phyloP scores from a whole-genome alignment of 1,140 invertebrate species.

The Bombus haemorrhoidalis region DNA sequence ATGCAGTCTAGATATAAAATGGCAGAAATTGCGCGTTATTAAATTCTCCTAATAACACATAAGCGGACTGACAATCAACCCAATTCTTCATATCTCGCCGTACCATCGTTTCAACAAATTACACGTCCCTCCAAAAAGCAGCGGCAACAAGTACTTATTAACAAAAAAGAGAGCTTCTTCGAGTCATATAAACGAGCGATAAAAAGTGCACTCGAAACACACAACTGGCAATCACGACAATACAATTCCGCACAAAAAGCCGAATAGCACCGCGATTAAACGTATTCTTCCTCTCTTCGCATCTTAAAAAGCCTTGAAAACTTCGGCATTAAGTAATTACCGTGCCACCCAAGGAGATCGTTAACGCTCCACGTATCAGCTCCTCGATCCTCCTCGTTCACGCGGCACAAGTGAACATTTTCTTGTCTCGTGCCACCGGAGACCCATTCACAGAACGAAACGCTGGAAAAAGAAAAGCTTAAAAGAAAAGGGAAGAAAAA shows the following conservation, averaged over 20 bases:
- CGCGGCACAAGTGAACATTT: not conserved
- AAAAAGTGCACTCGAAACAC: not conserved
- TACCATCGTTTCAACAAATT: not conserved
- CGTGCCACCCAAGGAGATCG: constrained; percentile 1
- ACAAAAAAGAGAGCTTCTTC: not conserved
- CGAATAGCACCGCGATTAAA: not conserved
- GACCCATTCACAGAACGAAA: not conserved
- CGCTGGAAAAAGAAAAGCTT: not conserved
- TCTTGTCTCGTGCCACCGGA: not conserved
- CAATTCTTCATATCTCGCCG: too few species aligned
- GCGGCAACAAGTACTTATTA: not conserved
- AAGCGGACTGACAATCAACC: not conserved
- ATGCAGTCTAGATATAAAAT: not conserved
- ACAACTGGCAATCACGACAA: not conserved
- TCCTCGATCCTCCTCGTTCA: not conserved
- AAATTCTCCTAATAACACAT: not conserved
- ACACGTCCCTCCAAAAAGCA: not conserved
- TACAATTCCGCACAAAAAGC: not conserved
- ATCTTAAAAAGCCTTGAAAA: constrained; percentile 9
- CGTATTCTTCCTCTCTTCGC: not conserved
- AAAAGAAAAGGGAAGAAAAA: not conserved
- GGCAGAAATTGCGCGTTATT: not conserved
- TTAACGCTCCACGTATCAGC: not conserved
- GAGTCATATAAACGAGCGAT: not conserved
- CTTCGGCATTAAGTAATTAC: constrained; percentile 37